Percentiles rank a stretch among this genome's conserved stretches.
phyloP scores from a whole-genome alignment of 2,888 invertebrate genomes.

The Subacronicta megacephala region DNA sequence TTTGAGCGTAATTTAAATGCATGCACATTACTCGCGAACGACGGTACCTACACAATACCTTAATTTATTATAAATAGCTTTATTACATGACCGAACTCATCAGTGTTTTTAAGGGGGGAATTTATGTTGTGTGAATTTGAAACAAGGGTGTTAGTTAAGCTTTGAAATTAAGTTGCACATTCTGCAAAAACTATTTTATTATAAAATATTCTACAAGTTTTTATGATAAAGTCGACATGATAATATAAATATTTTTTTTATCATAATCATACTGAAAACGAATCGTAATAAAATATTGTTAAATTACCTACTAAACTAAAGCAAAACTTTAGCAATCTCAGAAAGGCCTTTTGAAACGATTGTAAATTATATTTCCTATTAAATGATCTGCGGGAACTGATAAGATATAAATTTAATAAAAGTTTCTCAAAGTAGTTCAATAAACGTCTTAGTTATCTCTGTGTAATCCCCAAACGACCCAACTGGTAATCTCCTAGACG shows the following conservation, averaged over 20 bases:
- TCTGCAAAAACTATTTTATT: background rate
- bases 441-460: slow-evolving; percentile 76
- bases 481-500: slow-evolving; percentile 76
- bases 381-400: slow-evolving; percentile 60
- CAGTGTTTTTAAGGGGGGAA: slow-evolving; percentile 41
- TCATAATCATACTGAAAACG: slow-evolving; percentile 8
- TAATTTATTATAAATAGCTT: slow-evolving; percentile 80
- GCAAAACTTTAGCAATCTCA: slow-evolving; percentile 38
- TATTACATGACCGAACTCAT: slow-evolving; percentile 64
- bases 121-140: slow-evolving; percentile 15
- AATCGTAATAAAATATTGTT: slow-evolving; percentile 25
- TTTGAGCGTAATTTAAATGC: slow-evolving; percentile 84
- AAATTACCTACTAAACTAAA: slow-evolving; percentile 42
- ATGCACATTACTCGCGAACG: slow-evolving; percentile 76
- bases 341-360: slow-evolving; percentile 45
- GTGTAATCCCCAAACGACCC: slow-evolving; percentile 75
- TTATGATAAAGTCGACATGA: background rate
- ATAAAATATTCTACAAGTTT: background rate
- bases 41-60: slow-evolving; percentile 71
- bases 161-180: background rate
- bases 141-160: slow-evolving; percentile 14
- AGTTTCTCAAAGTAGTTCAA: slow-evolving; percentile 73
- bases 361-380: slow-evolving; percentile 68
- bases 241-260: background rate
- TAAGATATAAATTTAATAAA: slow-evolving; percentile 71